Evolutionary conservation across 2,888 invertebrate genomes (phyloP).

Genomic region (Phania funesta): DNA sequence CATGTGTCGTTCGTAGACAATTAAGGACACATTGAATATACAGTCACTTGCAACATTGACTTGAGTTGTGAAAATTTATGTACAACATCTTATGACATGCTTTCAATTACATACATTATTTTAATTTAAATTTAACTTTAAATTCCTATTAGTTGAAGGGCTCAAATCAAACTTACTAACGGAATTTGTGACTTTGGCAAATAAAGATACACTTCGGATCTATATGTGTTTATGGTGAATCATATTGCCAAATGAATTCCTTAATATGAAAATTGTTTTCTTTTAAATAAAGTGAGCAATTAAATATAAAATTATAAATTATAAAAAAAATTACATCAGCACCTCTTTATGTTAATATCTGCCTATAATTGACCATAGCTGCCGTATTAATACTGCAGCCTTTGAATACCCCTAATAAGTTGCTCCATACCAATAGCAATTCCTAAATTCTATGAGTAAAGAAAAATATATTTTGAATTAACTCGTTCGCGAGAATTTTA

Average conservation of each 20-base stretch:
- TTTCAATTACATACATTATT: not conserved
- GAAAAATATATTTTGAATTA: too few relatives aligned
- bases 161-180: slow-evolving; percentile 94
- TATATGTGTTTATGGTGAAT: slow-evolving; percentile 92
- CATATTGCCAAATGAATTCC: not conserved
- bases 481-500: too few relatives aligned
- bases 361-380: too few relatives aligned
- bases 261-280: too few relatives aligned
- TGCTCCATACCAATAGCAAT: too few relatives aligned
- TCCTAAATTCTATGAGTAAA: too few relatives aligned
- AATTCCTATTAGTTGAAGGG: slow-evolving; percentile 80
- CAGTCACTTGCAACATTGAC: not conserved
- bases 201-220: slow-evolving; percentile 95
- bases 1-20: not conserved
- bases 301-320: too few relatives aligned
- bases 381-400: too few relatives aligned
- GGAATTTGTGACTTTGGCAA: slow-evolving; percentile 93
- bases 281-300: too few relatives aligned
- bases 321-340: too few relatives aligned
- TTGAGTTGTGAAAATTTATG: not conserved
- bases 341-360: too few relatives aligned
- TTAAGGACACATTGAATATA: not conserved
- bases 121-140: not conserved
- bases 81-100: slow-evolving; percentile 1
- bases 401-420: too few relatives aligned